These are phyloP conservation scores for Drosophila suboccidentalis DNA, from an alignment of 2,888 invertebrate genomes.

Conservation along the genomic window DNA sequence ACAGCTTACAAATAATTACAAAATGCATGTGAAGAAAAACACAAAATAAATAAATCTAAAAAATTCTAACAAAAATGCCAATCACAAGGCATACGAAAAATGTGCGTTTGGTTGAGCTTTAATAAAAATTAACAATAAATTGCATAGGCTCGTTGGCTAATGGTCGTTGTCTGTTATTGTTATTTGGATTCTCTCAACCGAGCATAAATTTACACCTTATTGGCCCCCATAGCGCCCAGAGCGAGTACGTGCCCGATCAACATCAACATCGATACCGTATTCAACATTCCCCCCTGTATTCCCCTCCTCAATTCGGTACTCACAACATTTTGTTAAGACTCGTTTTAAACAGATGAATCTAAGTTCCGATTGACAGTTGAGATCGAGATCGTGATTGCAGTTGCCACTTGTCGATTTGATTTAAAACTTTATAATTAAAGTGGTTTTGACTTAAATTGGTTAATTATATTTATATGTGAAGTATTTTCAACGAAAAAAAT, in stretches of 20 bases:
- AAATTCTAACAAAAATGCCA: slow-evolving; percentile 38
- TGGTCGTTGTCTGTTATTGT: slow-evolving; percentile 49
- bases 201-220: slow-evolving; percentile 85
- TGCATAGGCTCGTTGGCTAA: slow-evolving; percentile 71
- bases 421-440: slow-evolving; percentile 70
- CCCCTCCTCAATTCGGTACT: neutral
- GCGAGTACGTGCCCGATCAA: slow-evolving; percentile 60
- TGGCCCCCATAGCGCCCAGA: slow-evolving; percentile 83
- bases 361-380: slow-evolving; percentile 43
- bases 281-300: neutral
- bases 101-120: slow-evolving; percentile 72
- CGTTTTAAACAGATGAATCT: slow-evolving; percentile 37
- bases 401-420: slow-evolving; percentile 57
- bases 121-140: slow-evolving; percentile 71
- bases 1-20: slow-evolving; percentile 78
- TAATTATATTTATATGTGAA: slow-evolving; percentile 72
- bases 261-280: slow-evolving; percentile 4
- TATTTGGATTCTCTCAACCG: slow-evolving; percentile 44
- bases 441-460: slow-evolving; percentile 81
- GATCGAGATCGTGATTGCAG: slow-evolving; percentile 15
- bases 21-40: slow-evolving; percentile 58
- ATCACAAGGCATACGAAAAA: slow-evolving; percentile 63
- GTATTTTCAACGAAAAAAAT: slow-evolving; percentile 50
- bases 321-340: slow-evolving; percentile 13
- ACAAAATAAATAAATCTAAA: slow-evolving; percentile 10